Evolutionary conservation across 37 sponge, comb jelly and placozoan species (phyloP).

Genomic region (Lycopodina hypogea): DNA sequence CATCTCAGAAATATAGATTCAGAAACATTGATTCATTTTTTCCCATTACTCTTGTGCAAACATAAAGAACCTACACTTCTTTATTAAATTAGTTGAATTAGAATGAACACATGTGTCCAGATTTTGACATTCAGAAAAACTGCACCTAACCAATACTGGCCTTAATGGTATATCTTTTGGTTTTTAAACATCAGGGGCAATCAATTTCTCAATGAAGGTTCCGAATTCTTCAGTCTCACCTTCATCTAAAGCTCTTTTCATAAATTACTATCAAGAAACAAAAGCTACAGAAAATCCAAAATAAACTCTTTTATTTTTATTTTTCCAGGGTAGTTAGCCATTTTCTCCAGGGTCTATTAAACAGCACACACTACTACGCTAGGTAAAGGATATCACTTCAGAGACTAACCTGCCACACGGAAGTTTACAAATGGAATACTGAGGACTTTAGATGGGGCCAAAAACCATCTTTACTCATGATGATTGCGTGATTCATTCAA

Average conservation of each 20-base stretch:
- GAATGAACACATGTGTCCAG: constrained; percentile 57
- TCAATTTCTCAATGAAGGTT: constrained; percentile 63
- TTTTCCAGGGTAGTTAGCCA: constrained; percentile 52
- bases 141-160: not conserved
- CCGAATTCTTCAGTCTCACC: constrained; percentile 16
- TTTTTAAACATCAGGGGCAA: constrained; percentile 35
- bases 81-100: constrained; percentile 73
- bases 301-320: not conserved
- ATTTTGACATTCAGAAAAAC: constrained; percentile 55
- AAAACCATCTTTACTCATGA: not conserved
- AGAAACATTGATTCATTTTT: not conserved
- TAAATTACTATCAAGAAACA: constrained; percentile 53
- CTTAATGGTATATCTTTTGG: not conserved
- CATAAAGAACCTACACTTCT: constrained; percentile 59
- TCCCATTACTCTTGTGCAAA: too few relatives aligned
- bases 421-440: too few relatives aligned
- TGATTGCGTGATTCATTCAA: constrained; percentile 4
- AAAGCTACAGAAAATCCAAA: not conserved
- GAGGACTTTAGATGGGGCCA: not conserved
- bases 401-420: too few relatives aligned
- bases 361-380: too few relatives aligned
- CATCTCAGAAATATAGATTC: not conserved
- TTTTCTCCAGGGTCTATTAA: too few relatives aligned
- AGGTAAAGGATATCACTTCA: too few relatives aligned
- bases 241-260: constrained; percentile 44